Conservation (phyloP, 1,140 invertebrate species). For the Anastrepha ludens region DNA sequence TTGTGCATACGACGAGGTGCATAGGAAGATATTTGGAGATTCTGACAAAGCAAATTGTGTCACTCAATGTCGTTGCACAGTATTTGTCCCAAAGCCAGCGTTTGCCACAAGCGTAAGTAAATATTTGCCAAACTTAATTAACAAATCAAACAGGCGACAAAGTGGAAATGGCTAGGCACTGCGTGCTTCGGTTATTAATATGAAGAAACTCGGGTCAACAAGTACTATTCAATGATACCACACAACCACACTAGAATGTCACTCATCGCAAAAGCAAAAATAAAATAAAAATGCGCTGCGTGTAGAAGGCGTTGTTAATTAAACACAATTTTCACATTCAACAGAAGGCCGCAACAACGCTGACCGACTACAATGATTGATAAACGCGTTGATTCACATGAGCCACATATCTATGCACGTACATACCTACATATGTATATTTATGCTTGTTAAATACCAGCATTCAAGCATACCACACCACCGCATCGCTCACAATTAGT, state of each 20-base stretch:
- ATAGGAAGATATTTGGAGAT: too few relatives aligned
- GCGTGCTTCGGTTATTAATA: not conserved
- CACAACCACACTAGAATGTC: too few relatives aligned
- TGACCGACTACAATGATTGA: constrained; percentile 1
- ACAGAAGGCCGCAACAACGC: not conserved
- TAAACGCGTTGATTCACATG: not conserved
- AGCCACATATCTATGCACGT: not conserved
- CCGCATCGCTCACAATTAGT: not conserved
- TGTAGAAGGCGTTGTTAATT: not conserved
- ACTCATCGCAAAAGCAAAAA: too few relatives aligned
- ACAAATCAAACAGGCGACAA: constrained; percentile 4
- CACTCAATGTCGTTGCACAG: not conserved
- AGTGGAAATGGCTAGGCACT: not conserved
- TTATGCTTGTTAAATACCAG: too few relatives aligned
- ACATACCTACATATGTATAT: not conserved
- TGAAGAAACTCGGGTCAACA: too few relatives aligned
- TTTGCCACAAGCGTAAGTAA: not conserved
- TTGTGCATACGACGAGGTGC: not conserved
- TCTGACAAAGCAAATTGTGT: too few relatives aligned
- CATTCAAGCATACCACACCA: not conserved
- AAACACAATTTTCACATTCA: constrained; percentile 16
- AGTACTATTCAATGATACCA: too few relatives aligned
- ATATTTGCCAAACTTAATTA: constrained; percentile 35
- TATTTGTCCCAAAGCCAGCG: not conserved
- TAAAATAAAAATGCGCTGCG: too few relatives aligned